Evolutionary conservation across 2,888 invertebrate species (phyloP), one percentile per base, ranked within the genome.

Genomic region (Actias luna): DNA sequence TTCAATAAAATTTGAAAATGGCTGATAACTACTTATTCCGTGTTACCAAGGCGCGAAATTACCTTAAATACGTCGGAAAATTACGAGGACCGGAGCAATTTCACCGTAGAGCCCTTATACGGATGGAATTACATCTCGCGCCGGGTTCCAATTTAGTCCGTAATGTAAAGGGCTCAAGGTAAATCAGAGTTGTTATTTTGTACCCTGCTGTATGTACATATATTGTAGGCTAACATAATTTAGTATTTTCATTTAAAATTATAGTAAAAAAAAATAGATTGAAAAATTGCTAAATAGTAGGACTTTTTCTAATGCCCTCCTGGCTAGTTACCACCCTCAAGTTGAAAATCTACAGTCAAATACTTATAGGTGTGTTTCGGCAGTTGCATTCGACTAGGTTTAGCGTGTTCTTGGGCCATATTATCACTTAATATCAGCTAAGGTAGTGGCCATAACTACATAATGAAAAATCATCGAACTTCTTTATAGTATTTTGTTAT

Each of bases 81-180:
- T 61, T 60, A 59, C 59, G 59, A 59, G 59, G 64, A 61, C 55
- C 58, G 58, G 58, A 58, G 64, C 61, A 64, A 64, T 64, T 61
- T 58, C 61, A 39, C 59, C 29, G 18, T 36, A 55, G 64, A 64
- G 64, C 64, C 64, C 64, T 64, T 64, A 61, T 61, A 61, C 58
- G 61, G 61, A 25, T 58, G 58, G 61, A 64, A 64, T 64, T 64
- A 64, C 64, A 63, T 42, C 55, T 58, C 62, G 36, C 36, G 61
- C 58, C 61, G 61, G 59, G 58, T 64, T 64, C 66, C 66, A 64
- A 66, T 66, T 64, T 64, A 64, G 62, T 35, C 50, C 33, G 62
- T 66, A 66, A 66, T 66, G 66, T 64, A 61, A 64, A 62, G 66
- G 66, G 65, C 64, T 64, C 61, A 64, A 64, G 64, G 64, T 64